A percentile compares a stretch with the other conserved stretches of the same genome.
phyloP scores from a whole-genome alignment of 2,797 vertebrate species.

The Sebastes steindachneri region DNA sequence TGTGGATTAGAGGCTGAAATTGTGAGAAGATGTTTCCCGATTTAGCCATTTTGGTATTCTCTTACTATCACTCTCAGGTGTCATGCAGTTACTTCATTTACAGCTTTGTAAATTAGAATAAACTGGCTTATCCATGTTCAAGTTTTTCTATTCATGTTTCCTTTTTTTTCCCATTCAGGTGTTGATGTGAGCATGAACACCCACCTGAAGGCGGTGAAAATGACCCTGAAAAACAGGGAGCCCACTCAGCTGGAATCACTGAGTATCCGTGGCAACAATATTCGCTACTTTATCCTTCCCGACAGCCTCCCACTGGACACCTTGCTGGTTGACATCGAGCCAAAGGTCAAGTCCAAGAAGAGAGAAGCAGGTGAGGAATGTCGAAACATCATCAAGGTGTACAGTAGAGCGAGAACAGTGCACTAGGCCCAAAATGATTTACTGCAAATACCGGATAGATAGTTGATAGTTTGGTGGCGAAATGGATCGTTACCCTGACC shows the following conservation, averaged over 20 bases:
- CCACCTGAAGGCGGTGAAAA: conserved; percentile 97
- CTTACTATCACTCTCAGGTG: neutral
- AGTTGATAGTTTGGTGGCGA: neutral
- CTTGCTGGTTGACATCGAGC: conserved; percentile 95
- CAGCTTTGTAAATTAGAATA: neutral
- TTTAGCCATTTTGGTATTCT: neutral
- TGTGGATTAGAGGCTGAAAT: neutral
- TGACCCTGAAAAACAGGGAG: conserved; percentile 97
- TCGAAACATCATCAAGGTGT: neutral
- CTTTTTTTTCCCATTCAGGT: conserved; percentile 77
- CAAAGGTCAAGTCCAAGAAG: conserved; percentile 98
- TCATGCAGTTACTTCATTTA: neutral
- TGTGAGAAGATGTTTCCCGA: neutral
- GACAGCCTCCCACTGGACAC: conserved; percentile 98
- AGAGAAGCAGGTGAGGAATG: conserved; percentile 89
- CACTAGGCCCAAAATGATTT: neutral
- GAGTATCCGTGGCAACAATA: conserved; percentile 98
- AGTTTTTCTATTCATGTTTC: neutral
- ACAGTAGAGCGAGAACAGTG: neutral
- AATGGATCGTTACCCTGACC: neutral
- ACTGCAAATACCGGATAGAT: neutral
- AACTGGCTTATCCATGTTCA: neutral
- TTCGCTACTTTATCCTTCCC: conserved; percentile 97
- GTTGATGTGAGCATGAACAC: conserved; percentile 99
- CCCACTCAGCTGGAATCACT: conserved; percentile 96